These are phyloP conservation scores for Drosophila baimaii DNA, from an alignment of 1,140 invertebrate genomes.

Conservation along the genomic window DNA sequence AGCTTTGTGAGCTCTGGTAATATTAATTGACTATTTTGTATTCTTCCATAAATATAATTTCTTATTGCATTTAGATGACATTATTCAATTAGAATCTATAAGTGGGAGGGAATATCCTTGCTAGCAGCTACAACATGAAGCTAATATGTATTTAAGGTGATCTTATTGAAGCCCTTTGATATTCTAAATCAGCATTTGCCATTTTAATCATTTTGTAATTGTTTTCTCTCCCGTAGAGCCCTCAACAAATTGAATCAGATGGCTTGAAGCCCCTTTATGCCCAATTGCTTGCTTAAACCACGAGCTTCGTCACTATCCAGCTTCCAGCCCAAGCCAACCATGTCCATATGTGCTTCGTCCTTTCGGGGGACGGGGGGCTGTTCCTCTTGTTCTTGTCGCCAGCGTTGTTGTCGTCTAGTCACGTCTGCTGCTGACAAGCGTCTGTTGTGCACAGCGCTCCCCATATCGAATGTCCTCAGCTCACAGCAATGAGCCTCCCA, in stretches of 20 bases:
- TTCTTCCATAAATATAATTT: too few species aligned
- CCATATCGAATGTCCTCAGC: conserved; percentile 71
- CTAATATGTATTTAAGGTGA: not conserved
- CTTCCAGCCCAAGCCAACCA: not conserved
- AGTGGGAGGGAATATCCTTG: too few species aligned
- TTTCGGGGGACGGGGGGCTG: conserved; percentile 4
- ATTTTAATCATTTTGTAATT: not conserved
- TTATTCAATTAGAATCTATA: too few species aligned
- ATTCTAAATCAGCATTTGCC: not conserved
- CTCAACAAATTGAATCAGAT: conserved; percentile 30
- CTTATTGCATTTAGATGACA: too few species aligned
- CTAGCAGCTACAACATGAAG: too few species aligned
- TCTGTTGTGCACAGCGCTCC: conserved; percentile 63
- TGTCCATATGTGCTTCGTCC: conserved; percentile 53
- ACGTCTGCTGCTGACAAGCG: conserved; percentile 75
- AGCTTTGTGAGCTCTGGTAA: too few species aligned
- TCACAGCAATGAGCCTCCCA: conserved; percentile 9
- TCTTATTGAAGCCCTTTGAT: not conserved
- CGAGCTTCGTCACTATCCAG: conserved; percentile 2
- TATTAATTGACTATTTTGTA: too few species aligned
- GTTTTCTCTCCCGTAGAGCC: not conserved
- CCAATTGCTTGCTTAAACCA: conserved; percentile 41
- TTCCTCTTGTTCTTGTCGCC: conserved; percentile 40
- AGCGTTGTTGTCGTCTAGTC: conserved; percentile 67
- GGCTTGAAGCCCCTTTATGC: conserved; percentile 31